Evolutionary conservation across 1,140 invertebrate genomes (phyloP).

Genomic region (Drosophila ficusphila): DNA sequence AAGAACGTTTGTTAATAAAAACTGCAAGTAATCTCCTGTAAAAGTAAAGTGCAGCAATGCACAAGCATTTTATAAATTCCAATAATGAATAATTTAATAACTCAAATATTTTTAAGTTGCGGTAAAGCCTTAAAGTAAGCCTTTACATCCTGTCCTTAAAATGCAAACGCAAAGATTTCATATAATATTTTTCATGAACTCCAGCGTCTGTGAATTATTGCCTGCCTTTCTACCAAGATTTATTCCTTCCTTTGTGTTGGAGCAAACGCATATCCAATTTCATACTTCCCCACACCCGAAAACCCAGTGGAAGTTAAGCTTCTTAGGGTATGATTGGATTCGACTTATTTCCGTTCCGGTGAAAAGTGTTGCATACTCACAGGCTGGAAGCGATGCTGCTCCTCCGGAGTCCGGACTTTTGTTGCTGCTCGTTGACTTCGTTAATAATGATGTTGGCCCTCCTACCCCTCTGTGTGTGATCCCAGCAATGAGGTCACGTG

Average conservation of each 20-base stretch:
- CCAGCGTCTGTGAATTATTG: conserved; percentile 23
- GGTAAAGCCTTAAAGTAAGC: neutral
- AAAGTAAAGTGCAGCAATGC: too few relatives aligned
- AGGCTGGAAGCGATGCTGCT: conserved; percentile 26
- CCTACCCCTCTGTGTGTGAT: conserved; percentile 41
- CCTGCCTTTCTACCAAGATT: conserved; percentile 11
- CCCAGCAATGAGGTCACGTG: conserved; percentile 73
- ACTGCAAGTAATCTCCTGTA: too few relatives aligned
- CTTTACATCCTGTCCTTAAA: neutral
- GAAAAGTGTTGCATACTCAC: conserved; percentile 49
- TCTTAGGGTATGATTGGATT: conserved; percentile 50
- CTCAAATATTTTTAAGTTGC: neutral
- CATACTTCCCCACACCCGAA: conserved; percentile 13
- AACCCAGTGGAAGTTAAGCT: conserved; percentile 24
- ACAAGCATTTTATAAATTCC: too few relatives aligned
- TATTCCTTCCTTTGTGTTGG: conserved; percentile 17
- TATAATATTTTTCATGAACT: conserved; percentile 20
- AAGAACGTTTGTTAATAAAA: too few relatives aligned
- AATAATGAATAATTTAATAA: neutral
- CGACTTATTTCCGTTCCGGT: conserved; percentile 44
- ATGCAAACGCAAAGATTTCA: conserved; percentile 13
- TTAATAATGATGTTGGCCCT: conserved; percentile 70
- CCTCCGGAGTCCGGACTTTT: conserved; percentile 11
- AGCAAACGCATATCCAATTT: conserved; percentile 32
- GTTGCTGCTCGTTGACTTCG: conserved; percentile 65